Evolutionary conservation across 2,888 invertebrate genomes (phyloP).

Genomic region (Gortyna flavago): DNA sequence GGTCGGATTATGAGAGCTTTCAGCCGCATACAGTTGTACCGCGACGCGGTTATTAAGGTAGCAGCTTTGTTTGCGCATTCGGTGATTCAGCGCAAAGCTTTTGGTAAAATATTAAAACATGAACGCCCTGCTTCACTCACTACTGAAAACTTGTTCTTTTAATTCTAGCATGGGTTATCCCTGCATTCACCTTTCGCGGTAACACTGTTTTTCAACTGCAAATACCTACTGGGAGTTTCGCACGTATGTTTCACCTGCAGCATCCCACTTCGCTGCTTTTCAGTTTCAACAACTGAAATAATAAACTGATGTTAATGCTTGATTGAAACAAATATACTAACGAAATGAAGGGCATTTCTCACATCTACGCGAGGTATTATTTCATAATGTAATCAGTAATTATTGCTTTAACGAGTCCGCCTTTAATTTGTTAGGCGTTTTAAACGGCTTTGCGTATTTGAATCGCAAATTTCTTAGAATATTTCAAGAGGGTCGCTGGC

Average conservation of each 20-base stretch:
- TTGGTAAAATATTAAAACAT: slow-evolving; percentile 86
- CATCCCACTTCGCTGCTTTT: slow-evolving; percentile 34
- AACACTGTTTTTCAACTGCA: slow-evolving; percentile 51
- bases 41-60: slow-evolving; percentile 85
- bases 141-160: slow-evolving; percentile 69
- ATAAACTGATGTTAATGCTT: slow-evolving; percentile 33
- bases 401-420: slow-evolving; percentile 89
- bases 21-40: slow-evolving; percentile 77
- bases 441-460: slow-evolving; percentile 90
- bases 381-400: slow-evolving; percentile 89
- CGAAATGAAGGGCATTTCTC: slow-evolving; percentile 60
- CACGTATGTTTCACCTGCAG: slow-evolving; percentile 31
- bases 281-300: slow-evolving; percentile 17
- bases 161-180: slow-evolving; percentile 58
- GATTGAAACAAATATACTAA: slow-evolving; percentile 55
- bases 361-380: slow-evolving; percentile 78
- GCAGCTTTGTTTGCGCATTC: slow-evolving; percentile 85
- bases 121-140: slow-evolving; percentile 75
- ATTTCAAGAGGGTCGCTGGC: slow-evolving; percentile 88
- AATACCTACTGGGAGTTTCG: slow-evolving; percentile 35
- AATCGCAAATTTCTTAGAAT: slow-evolving; percentile 90
- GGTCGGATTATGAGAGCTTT: slow-evolving; percentile 86
- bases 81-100: slow-evolving; percentile 81
- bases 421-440: slow-evolving; percentile 90
- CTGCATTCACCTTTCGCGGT: slow-evolving; percentile 53